Base-by-base conservation (phyloP, 2,888 invertebrate species). In the Eristalis tenax region DNA sequence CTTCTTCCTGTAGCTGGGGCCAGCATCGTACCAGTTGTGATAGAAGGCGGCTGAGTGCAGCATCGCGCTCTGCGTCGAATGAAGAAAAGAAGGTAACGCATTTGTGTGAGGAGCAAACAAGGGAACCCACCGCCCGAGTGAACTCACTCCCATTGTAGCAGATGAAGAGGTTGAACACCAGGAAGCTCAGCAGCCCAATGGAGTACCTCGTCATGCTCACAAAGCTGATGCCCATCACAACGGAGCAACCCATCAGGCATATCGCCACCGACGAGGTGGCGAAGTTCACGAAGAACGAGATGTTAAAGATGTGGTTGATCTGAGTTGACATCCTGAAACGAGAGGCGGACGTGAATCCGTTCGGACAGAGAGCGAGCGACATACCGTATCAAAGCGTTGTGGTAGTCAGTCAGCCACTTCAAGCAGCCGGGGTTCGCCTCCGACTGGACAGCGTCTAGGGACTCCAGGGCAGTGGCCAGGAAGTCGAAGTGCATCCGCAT, bases 21-120 rank as follows among this genome's bases (percentile, higher is more conserved):
- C 89, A 0, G 92, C 92, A 11, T 92, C 91, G 71, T 91, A 91
- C 92, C 92, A 92, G 63, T 92, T 92, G 23, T 89, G 91, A 38
- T 92, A 89, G 38, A 92, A 91, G 2, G 91, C 91, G 10, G 91
- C 90, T 0, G 89, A 88, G 69, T 90, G 40, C 13, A 92, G 32
- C 82, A 90, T 88, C 15, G 89, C 90, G 65, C 90, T 90, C 92
- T 90, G 70, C 26, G 18, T 50, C 10, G 43, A 68, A 4, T n/a
- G 43, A 8, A 40, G 8, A 22, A 1, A 56, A 22, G 1, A 18
- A 50, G 18, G 50, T 6, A n/a, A 8, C 18, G 1, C 6, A 8
- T 2, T 10, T 38, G 13, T 1, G 11, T 38, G 38, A 38, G 13
- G 38, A 13, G 3, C 35, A 35, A 35, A 4, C 2, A 26, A 15